Conservation (phyloP, 35 echinoderm and acorn worm genomes). For the Patiria miniata region DNA sequence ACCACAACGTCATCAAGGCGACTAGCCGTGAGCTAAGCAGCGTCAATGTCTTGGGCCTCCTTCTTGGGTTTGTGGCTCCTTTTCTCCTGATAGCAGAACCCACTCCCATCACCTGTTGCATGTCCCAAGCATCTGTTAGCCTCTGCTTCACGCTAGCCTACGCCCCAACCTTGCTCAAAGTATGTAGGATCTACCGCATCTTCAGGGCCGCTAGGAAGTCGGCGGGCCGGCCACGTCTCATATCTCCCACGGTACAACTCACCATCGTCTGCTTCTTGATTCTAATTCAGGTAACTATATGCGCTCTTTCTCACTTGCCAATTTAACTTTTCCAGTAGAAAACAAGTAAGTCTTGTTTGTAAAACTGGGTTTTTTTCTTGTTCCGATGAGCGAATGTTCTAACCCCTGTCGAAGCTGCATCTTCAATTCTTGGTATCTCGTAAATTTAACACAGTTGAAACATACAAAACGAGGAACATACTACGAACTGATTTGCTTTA, state of each 20-base stretch:
- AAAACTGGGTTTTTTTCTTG: no score
- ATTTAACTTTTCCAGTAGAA: no score
- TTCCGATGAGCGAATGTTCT: no score
- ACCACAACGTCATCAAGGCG: slow-evolving; percentile 23
- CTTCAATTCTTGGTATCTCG: no score
- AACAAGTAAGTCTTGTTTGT: no score
- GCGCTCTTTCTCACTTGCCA: no score
- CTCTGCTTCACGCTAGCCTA: slow-evolving; percentile 27
- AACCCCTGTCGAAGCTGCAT: no score
- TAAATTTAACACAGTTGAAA: no score
- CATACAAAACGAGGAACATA: no score
- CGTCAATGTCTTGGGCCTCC: slow-evolving; percentile 1
- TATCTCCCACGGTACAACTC: slow-evolving; percentile 3
- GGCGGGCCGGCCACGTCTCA: not conserved
- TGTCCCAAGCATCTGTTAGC: not conserved
- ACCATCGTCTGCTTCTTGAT: not conserved
- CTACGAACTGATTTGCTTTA: no score
- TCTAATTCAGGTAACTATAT: slow-evolving; percentile 27
- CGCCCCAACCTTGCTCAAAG: slow-evolving; percentile 33
- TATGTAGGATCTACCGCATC: slow-evolving; percentile 43
- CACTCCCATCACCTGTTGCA: not conserved
- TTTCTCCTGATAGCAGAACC: slow-evolving; percentile 26
- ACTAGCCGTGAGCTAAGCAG: slow-evolving; percentile 25
- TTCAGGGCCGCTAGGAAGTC: slow-evolving; percentile 40
- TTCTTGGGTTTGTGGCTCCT: slow-evolving; percentile 8